Evolutionary conservation across 2,888 invertebrate genomes (phyloP).

Genomic region (Diarsia mendica): DNA sequence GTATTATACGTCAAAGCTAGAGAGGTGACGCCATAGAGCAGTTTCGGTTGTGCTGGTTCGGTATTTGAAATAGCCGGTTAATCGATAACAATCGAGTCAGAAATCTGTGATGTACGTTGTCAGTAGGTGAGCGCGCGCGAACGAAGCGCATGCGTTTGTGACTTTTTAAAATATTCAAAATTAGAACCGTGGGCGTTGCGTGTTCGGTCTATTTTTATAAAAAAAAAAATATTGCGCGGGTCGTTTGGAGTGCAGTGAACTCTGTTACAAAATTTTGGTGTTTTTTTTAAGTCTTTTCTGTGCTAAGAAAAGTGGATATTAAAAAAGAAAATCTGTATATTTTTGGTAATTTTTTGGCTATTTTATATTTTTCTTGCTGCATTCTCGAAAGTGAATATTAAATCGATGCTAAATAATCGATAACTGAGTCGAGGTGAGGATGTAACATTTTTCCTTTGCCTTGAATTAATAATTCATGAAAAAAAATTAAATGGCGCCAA

Average conservation of each 20-base stretch:
- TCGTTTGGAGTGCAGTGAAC: constrained; percentile 85
- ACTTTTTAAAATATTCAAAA: constrained; percentile 71
- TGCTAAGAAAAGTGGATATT: constrained; percentile 62
- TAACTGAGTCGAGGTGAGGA: constrained; percentile 56
- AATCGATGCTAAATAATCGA: constrained; percentile 34
- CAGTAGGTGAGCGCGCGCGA: constrained; percentile 81
- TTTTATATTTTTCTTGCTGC: constrained; percentile 20
- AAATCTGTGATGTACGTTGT: constrained; percentile 71
- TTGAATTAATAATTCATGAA: constrained; percentile 45
- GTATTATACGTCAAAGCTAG: constrained; percentile 45
- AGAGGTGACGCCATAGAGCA: constrained; percentile 12
- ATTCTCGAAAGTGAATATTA: constrained; percentile 34
- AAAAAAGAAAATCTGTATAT: constrained; percentile 16
- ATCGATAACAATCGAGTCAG: constrained; percentile 69
- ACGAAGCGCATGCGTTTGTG: constrained; percentile 77
- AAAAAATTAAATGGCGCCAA: constrained; percentile 39
- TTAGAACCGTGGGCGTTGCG: constrained; percentile 75
- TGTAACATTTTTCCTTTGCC: constrained; percentile 60
- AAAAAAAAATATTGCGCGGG: constrained; percentile 70
- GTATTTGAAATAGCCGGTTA: constrained; percentile 73
- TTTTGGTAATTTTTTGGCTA: constrained; percentile 37
- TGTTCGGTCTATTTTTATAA: constrained; percentile 78
- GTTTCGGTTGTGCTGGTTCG: constrained; percentile 28
- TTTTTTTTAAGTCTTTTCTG: constrained; percentile 57
- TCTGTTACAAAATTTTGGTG: constrained; percentile 69